Conservation (phyloP, 2,888 invertebrate genomes). For the Megaustenia siamemsis region DNA sequence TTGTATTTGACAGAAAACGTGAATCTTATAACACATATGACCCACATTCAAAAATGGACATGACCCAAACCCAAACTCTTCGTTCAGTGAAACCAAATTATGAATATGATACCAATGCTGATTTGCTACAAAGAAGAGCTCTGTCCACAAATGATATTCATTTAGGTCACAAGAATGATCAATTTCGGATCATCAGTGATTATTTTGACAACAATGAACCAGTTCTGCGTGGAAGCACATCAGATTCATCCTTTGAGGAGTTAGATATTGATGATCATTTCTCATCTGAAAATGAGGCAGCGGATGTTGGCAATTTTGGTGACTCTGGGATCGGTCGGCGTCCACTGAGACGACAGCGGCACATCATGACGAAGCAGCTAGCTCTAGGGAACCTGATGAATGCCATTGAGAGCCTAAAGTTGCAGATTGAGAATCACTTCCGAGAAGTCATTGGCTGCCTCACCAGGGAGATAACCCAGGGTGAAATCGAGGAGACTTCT, state of each 20-base stretch:
- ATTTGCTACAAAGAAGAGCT: neutral
- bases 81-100: neutral
- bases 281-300: neutral
- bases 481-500: neutral
- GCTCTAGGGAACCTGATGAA: slow-evolving; percentile 40
- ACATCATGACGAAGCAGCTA: slow-evolving; percentile 27
- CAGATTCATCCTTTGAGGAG: neutral
- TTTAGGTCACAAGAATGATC: neutral
- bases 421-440: slow-evolving; percentile 17
- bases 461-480: neutral
- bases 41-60: neutral
- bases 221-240: neutral
- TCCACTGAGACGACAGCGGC: neutral
- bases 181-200: neutral
- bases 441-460: slow-evolving; percentile 31
- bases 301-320: neutral
- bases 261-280: neutral
- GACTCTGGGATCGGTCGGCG: neutral
- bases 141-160: slow-evolving; percentile 11
- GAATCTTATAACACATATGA: neutral
- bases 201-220: neutral
- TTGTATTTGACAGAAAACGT: neutral
- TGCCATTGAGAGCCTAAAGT: slow-evolving; percentile 28
- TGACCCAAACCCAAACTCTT: neutral
- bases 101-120: neutral